Conservation (phyloP, 2,113 vertebrate species). For the Perca fluviatilis region DNA sequence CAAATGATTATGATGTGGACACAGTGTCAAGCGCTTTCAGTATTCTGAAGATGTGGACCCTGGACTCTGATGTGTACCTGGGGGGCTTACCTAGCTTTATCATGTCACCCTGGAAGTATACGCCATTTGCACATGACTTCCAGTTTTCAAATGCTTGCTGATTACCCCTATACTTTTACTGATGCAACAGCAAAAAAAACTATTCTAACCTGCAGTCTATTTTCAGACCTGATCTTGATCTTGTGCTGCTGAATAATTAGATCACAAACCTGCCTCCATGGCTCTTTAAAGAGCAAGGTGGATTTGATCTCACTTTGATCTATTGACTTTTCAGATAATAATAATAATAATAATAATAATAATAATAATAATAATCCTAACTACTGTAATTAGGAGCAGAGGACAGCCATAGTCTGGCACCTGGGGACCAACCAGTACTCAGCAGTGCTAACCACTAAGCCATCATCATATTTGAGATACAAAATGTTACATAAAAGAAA, state of each 20-base stretch:
- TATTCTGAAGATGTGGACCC: not conserved
- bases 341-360: no score
- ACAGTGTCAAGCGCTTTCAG: not conserved
- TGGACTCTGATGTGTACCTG: not conserved
- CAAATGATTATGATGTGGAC: slow-evolving; percentile 11
- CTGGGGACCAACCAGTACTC: no score
- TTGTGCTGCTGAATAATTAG: not conserved
- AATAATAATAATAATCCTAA: no score
- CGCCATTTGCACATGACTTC: not conserved
- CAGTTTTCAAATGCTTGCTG: not conserved
- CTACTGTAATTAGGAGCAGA: no score
- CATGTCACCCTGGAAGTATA: not conserved
- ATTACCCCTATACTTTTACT: not conserved
- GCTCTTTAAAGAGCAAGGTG: not conserved
- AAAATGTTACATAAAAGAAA: not conserved
- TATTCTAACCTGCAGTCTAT: not conserved
- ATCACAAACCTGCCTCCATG: not conserved
- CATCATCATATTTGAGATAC: no score
- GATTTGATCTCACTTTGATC: not conserved
- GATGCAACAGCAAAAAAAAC: not conserved
- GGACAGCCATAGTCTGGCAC: no score
- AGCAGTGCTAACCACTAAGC: no score
- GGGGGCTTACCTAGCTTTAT: not conserved
- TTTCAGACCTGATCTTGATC: not conserved
- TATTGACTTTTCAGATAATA: not conserved